Evolutionary conservation across 1,140 invertebrate species (phyloP), one percentile per base, ranked within the genome.

Genomic region (Tetragonula clypearis): DNA sequence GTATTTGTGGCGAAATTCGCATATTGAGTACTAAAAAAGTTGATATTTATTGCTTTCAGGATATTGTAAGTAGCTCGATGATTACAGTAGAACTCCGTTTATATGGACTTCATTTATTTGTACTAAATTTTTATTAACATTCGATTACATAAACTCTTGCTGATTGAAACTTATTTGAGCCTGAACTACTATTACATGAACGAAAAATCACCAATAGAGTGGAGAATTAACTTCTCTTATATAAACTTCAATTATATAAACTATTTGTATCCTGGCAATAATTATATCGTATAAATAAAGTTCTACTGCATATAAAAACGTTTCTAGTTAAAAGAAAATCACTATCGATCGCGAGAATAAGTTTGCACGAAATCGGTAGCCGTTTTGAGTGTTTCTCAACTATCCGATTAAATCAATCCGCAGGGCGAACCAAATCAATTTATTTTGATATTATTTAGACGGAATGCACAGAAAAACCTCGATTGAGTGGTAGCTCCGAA

Each of bases 21-120:
- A 49, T 8, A 49, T 49, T 11, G 41, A 49, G 41, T 49, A 49
- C 41, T 49, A 49, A 49, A 8, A 49, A 6, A 49, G 41, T 49
- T 62, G 19, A 84, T 84, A 87, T 87, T 87, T 87, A 87, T 87
- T 84, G 86, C 81, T 84, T 78, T 55, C 62, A 87, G 35, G 55
- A 53, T 83, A 77, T 35, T 55, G 26, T 66, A 78, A 65, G 23
- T 71, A 69, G 53, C 6, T 73, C 30, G 74, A 72, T 62, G 49
- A 60, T 85, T 81, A 49, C 41, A 49, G 41, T 49, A 8, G 41
- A 49, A 49, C 41, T 49, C 41, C 6, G 41, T 49, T 49, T 49
- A 49, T 49, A 49, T 49, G 0, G 41, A 49, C 41, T 49, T 49
- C 6, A 49, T 49, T 49, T 49, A 49, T 49, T 49, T 49, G 41